A percentile compares a stretch with the other conserved stretches of the same genome.
Evolutionary conservation across 2,797 vertebrate species (phyloP).

Genomic region (Rhinella marina): DNA sequence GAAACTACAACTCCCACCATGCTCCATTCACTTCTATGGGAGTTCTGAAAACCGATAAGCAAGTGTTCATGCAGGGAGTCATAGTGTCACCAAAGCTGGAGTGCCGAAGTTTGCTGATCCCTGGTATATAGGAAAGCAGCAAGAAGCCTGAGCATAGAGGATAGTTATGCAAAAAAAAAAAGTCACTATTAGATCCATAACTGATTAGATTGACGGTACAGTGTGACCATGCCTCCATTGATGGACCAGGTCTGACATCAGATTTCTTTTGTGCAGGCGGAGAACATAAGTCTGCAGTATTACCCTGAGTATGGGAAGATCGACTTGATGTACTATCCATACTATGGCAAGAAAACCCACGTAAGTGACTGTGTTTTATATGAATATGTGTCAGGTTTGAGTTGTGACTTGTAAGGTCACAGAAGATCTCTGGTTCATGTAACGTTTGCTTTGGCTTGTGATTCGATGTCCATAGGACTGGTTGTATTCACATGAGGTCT

Average conservation of each 20-base stretch:
- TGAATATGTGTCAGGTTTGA: background rate
- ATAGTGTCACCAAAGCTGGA: too few species aligned
- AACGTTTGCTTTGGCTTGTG: background rate
- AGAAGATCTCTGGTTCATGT: background rate
- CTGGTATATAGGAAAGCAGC: too few species aligned
- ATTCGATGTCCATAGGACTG: background rate
- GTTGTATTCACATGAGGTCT: background rate
- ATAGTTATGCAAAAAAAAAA: background rate
- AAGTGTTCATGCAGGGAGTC: too few species aligned
- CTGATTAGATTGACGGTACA: background rate
- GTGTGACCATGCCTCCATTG: background rate
- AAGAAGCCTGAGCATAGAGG: too few species aligned
- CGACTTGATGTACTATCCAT: slow-evolving; percentile 93
- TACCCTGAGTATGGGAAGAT: slow-evolving; percentile 80
- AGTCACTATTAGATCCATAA: background rate
- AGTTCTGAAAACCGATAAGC: too few species aligned
- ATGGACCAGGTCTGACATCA: background rate
- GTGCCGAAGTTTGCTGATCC: too few species aligned
- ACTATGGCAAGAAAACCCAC: slow-evolving; percentile 89
- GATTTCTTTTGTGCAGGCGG: slow-evolving; percentile 41
- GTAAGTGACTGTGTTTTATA: slow-evolving; percentile 79
- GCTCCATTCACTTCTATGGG: too few species aligned
- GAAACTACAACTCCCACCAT: too few species aligned
- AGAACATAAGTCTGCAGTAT: slow-evolving; percentile 65
- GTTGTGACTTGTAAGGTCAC: too few species aligned